Evolutionary conservation across 92 coral and sea anemone species (phyloP).

Genomic region (Palythoa heliodiscus): DNA sequence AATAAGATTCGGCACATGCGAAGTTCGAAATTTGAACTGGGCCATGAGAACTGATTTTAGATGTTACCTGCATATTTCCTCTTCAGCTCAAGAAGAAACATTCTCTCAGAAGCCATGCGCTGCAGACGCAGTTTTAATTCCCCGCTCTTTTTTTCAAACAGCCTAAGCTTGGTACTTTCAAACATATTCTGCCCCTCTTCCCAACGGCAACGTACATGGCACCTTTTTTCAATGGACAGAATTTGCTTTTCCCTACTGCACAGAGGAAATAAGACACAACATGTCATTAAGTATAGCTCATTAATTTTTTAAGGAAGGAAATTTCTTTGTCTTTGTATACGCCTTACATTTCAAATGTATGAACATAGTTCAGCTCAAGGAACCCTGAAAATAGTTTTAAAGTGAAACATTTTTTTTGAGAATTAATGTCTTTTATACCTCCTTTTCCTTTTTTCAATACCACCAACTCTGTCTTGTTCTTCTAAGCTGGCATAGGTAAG

Average conservation of each 20-base stretch:
- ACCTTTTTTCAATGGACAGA: slow-evolving; percentile 1
- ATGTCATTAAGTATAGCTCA: background rate
- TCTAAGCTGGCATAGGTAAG: background rate
- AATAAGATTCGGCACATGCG: background rate
- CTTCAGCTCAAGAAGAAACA: slow-evolving; percentile 59
- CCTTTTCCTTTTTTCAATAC: background rate
- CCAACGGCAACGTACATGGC: background rate
- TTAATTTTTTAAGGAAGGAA: background rate
- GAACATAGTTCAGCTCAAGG: background rate
- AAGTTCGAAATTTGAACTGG: background rate
- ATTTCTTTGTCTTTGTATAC: background rate
- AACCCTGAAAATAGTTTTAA: background rate
- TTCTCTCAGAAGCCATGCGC: slow-evolving; percentile 63
- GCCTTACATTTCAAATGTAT: background rate
- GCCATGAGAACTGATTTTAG: background rate
- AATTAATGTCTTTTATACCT: background rate
- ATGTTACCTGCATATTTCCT: slow-evolving; percentile 62
- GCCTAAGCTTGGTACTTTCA: slow-evolving; percentile 31
- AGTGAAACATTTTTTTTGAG: background rate
- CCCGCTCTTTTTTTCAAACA: slow-evolving; percentile 45
- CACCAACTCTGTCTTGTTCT: background rate
- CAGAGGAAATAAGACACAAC: slow-evolving; percentile 2
- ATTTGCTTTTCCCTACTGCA: slow-evolving; percentile 1
- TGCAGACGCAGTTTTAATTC: slow-evolving; percentile 47
- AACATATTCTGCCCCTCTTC: slow-evolving; percentile 11